These are phyloP conservation scores for Zaprionus kolodkinae DNA, from an alignment of 1,140 invertebrate species.

Conservation along the genomic window DNA sequence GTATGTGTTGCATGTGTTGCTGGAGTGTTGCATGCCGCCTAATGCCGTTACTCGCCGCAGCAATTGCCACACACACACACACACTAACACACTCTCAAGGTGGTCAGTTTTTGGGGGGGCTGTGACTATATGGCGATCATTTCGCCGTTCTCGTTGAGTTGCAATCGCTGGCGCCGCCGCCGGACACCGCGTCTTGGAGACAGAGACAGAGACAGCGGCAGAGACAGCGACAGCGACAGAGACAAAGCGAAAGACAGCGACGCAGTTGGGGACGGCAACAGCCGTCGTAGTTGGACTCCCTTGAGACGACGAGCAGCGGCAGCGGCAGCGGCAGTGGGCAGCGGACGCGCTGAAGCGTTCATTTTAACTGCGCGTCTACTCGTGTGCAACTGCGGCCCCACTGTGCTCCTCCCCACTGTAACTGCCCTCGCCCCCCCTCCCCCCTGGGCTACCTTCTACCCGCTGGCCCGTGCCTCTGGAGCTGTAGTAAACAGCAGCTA, in stretches of 20 bases:
- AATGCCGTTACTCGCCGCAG: conserved; percentile 38
- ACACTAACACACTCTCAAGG: conserved; percentile 14
- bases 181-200: conserved; percentile 17
- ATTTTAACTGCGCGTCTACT: conserved; percentile 48
- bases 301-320: conserved; percentile 36
- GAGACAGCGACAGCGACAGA: not conserved
- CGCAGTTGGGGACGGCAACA: not conserved
- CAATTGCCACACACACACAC: conserved; percentile 34
- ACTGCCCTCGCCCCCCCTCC: not conserved
- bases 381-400: conserved; percentile 40
- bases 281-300: conserved; percentile 32
- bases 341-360: conserved; percentile 55
- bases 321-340: conserved; percentile 17
- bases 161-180: conserved; percentile 36
- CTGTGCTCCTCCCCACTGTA: not conserved
- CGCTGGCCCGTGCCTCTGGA: too few relatives aligned
- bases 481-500: not conserved
- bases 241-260: not conserved
- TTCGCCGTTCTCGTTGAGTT: conserved; percentile 68
- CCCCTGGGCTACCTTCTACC: too few relatives aligned
- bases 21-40: conserved; percentile 24
- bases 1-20: conserved; percentile 22
- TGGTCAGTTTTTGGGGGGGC: conserved; percentile 42
- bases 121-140: conserved; percentile 28
- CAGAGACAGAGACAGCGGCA: conserved; percentile 3